These are phyloP conservation scores for Erebia aethiops DNA, from an alignment of 2,888 invertebrate species.

Conservation along the genomic window DNA sequence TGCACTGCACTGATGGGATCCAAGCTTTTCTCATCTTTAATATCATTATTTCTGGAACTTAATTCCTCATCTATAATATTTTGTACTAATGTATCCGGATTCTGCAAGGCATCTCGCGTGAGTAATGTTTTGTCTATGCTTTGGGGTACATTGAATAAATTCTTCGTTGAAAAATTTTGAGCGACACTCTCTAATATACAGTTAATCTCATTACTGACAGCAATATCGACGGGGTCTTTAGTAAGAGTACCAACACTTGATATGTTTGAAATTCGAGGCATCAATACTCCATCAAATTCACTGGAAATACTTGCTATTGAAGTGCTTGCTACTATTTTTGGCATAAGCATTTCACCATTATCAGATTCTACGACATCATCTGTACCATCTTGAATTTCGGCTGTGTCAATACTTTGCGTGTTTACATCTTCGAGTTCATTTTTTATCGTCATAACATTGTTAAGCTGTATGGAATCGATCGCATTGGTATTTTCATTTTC, in stretches of 20 bases:
- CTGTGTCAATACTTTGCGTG: background rate
- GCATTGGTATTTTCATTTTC: background rate
- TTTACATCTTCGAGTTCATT: background rate
- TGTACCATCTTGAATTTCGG: background rate
- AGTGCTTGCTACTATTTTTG: conserved; percentile 30
- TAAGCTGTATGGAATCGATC: background rate
- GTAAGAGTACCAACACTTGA: conserved; percentile 22
- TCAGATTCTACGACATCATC: background rate
- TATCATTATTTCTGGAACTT: background rate
- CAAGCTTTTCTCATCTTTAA: background rate
- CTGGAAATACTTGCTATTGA: background rate
- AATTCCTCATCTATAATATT: conserved; percentile 14
- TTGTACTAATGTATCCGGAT: conserved; percentile 4
- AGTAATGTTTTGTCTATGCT: background rate
- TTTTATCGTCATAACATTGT: background rate
- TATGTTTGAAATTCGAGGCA: conserved; percentile 39
- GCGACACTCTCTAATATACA: conserved; percentile 24
- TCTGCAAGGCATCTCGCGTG: background rate
- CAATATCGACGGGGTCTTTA: conserved; percentile 4
- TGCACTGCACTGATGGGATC: background rate
- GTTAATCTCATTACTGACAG: conserved; percentile 6
- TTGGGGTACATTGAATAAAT: background rate
- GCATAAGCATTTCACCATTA: conserved; percentile 26
- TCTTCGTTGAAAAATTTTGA: conserved; percentile 44
- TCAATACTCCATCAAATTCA: conserved; percentile 15